These are phyloP conservation scores for Platichthys stellatus DNA, from an alignment of 2,113 vertebrate species.

Conservation along the genomic window DNA sequence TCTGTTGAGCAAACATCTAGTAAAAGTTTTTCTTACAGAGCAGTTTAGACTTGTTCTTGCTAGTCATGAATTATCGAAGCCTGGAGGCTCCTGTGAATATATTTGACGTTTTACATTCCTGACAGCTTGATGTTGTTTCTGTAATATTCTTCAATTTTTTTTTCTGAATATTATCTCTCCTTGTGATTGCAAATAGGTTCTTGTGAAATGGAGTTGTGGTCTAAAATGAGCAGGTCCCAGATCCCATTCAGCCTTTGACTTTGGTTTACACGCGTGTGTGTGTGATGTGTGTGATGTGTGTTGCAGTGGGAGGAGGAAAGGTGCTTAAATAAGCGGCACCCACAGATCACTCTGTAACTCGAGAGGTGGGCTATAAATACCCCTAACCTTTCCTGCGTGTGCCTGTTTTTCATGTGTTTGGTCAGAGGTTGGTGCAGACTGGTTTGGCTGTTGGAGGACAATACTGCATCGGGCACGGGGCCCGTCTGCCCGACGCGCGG, in stretches of 20 bases:
- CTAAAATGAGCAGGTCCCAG: constrained; percentile 24
- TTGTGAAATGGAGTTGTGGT: not conserved
- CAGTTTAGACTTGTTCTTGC: constrained; percentile 72
- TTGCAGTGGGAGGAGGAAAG: constrained; percentile 69
- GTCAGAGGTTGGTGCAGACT: constrained; percentile 48
- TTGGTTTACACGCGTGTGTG: constrained; percentile 33
- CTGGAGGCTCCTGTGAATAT: constrained; percentile 37
- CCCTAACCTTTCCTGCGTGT: constrained; percentile 80
- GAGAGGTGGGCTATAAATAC: constrained; percentile 85
- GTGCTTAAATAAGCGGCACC: constrained; percentile 79
- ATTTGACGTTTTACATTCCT: constrained; percentile 3
- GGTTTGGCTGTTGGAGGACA: constrained; percentile 54
- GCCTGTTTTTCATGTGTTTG: constrained; percentile 66
- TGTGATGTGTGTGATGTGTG: constrained; percentile 46
- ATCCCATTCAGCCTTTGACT: constrained; percentile 39
- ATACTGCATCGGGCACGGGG: constrained; percentile 46
- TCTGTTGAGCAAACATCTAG: constrained; percentile 31
- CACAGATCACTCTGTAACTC: constrained; percentile 80
- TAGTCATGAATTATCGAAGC: constrained; percentile 37
- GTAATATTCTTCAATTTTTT: constrained; percentile 1
- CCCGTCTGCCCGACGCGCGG: not conserved
- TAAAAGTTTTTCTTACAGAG: constrained; percentile 18
- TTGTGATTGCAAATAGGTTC: not conserved
- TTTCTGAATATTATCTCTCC: constrained; percentile 1
- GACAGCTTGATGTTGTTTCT: not conserved